Evolutionary conservation across 2,797 vertebrate species (phyloP).

Genomic region (Catharus ustulatus): DNA sequence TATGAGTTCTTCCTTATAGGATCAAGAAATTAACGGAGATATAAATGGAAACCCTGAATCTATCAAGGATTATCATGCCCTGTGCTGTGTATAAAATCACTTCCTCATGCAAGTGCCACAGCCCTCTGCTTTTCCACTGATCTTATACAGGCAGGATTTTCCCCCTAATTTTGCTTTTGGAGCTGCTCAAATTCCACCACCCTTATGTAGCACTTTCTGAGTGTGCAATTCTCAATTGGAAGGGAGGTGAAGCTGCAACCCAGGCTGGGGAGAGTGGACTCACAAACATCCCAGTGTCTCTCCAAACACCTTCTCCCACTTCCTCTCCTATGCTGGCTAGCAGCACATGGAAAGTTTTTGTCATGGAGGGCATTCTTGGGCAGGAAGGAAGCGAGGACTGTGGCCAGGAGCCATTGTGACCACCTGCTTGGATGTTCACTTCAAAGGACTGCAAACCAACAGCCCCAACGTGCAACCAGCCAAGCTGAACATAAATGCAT

Average conservation of each 20-base stretch:
- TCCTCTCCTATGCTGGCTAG: neutral
- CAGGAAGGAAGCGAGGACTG: neutral
- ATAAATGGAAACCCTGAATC: neutral
- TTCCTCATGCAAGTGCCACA: neutral
- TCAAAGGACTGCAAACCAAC: neutral
- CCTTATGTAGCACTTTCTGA: neutral
- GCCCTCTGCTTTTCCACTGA: accelerated
- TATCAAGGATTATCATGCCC: neutral
- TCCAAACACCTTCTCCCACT: neutral
- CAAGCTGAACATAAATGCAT: neutral
- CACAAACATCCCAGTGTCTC: neutral
- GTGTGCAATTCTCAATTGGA: neutral
- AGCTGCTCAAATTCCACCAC: neutral
- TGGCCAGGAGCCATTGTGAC: neutral
- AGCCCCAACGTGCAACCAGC: accelerated
- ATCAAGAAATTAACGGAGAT: neutral
- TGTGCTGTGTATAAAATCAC: neutral
- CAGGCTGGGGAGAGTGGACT: accelerated
- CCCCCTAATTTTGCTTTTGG: neutral
- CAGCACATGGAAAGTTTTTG: neutral
- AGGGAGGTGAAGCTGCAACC: neutral
- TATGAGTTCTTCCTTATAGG: neutral
- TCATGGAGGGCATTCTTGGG: neutral
- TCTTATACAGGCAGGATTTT: neutral
- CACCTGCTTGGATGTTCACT: conserved; percentile 1